Conservation (phyloP, 2,888 invertebrate genomes). For the Dasysyrphus albostriatus region DNA sequence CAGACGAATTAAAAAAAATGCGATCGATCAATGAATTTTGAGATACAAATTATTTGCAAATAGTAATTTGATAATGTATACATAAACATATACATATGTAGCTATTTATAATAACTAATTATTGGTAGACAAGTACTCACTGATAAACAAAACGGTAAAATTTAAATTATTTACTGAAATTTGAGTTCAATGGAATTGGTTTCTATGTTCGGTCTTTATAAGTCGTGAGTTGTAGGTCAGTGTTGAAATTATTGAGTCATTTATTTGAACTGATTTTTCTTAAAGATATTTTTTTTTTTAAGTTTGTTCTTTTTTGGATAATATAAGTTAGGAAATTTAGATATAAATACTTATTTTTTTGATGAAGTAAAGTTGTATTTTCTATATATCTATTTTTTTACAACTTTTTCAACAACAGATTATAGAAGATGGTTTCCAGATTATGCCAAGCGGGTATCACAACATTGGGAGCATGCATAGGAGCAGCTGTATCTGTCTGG, state of each 20-base stretch:
- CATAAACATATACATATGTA: not conserved
- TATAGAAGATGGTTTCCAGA: slow-evolving; percentile 81
- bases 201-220: not conserved
- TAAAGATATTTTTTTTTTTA: not conserved
- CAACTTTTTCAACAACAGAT: not conserved
- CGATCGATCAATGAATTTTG: slow-evolving; percentile 22
- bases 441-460: slow-evolving; percentile 83
- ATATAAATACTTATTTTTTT: not conserved
- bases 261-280: not conserved
- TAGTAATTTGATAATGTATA: too few species aligned
- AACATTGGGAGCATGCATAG: slow-evolving; percentile 82
- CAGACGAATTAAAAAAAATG: not conserved
- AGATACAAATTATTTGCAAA: slow-evolving; percentile 1
- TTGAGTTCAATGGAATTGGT: not conserved
- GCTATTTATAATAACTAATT: not conserved
- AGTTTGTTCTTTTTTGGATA: not conserved
- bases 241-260: not conserved
- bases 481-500: slow-evolving; percentile 82
- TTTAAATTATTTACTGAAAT: not conserved
- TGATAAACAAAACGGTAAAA: not conserved
- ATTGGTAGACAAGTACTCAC: not conserved
- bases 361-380: not conserved
- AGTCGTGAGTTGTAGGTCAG: slow-evolving; percentile 14
- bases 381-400: not conserved
- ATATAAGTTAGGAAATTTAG: not conserved